Base-by-base conservation (phyloP, 1,140 invertebrate species). In the Amyelois transitella region DNA sequence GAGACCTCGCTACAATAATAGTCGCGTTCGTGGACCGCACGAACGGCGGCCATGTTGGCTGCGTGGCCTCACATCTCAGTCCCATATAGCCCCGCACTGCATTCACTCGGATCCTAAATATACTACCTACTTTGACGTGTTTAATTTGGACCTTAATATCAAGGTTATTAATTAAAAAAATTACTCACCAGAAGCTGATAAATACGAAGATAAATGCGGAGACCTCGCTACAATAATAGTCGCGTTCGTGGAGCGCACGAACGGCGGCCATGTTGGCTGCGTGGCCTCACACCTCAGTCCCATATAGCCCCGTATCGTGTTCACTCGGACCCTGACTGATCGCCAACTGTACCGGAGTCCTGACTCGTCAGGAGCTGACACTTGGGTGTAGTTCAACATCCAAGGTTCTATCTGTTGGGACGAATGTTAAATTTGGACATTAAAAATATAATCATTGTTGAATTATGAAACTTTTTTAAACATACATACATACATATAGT, bases 201-300 rank as follows among this genome's bases (percentile, higher is more conserved):
- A 84, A 86, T 78, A 81, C 81, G 20, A 32, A 32, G 77, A 83
- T 12, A 84, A 53, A 60, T 84, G 78, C 12, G 83, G 83, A 10
- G 81, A 81, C 20, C 76, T 54, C 6, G 75, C 79, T 5, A 84
- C 65, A 12, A 72, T 53, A 0, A 86, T 53, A 17, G 62, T 82
- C 8, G 69, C 64, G 22, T 82, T 80, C 0, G 77, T 63, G 2
- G 77, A 72, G 20, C 77, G 64, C 12, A 64, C 60, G 49, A 77
- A 83, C 10, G 75, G 69, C 0, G 83, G 83, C 52, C 70, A 62
- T 21, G 65, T 70, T 5, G 83, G 79, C 54, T 85, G 75, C 17
- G 72, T 81, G 21, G 83, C 83, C 21, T 82, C 81, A 47, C 83
- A 86, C 2, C 77, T 69, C 0, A 82, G 56, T 2, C 62, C 47